Conservation (phyloP, 2,888 invertebrate species). For the Drosophila vallismaia region DNA sequence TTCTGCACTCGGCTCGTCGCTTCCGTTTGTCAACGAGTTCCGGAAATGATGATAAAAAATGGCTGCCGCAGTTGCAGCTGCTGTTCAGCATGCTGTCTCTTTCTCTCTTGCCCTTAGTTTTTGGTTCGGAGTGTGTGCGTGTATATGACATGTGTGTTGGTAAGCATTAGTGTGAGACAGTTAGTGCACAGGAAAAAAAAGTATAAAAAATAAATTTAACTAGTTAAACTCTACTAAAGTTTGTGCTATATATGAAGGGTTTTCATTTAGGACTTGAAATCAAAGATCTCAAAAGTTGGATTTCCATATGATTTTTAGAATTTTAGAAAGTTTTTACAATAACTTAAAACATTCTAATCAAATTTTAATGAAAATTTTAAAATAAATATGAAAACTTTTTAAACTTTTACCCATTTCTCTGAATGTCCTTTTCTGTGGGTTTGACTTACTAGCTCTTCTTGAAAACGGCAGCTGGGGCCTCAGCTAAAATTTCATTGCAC, state of each 20-base stretch:
- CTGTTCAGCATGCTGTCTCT: slow-evolving; percentile 36
- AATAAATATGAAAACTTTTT: no score
- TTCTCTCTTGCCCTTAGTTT: slow-evolving; percentile 6
- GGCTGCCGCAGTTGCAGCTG: slow-evolving; percentile 67
- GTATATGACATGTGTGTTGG: slow-evolving; percentile 41
- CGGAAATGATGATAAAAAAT: slow-evolving; percentile 81
- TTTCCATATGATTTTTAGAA: no score
- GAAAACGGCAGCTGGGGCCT: slow-evolving; percentile 43
- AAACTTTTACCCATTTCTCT: not conserved
- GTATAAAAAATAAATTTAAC: no score
- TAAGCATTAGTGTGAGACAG: slow-evolving; percentile 23
- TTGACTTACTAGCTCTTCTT: slow-evolving; percentile 74
- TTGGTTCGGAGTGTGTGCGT: slow-evolving; percentile 37
- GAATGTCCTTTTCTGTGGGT: slow-evolving; percentile 32
- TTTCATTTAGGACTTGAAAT: not conserved
- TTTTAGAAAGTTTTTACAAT: no score
- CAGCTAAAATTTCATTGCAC: slow-evolving; percentile 77
- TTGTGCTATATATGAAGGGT: no score
- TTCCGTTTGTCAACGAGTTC: slow-evolving; percentile 81
- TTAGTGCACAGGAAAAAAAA: slow-evolving; percentile 15
- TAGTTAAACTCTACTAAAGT: no score
- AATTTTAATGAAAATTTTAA: no score
- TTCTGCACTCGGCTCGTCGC: slow-evolving; percentile 69
- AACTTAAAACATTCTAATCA: no score
- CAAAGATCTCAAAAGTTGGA: no score